Evolutionary conservation across 1,140 invertebrate species (phyloP).

Genomic region (Drosophila nikananu): DNA sequence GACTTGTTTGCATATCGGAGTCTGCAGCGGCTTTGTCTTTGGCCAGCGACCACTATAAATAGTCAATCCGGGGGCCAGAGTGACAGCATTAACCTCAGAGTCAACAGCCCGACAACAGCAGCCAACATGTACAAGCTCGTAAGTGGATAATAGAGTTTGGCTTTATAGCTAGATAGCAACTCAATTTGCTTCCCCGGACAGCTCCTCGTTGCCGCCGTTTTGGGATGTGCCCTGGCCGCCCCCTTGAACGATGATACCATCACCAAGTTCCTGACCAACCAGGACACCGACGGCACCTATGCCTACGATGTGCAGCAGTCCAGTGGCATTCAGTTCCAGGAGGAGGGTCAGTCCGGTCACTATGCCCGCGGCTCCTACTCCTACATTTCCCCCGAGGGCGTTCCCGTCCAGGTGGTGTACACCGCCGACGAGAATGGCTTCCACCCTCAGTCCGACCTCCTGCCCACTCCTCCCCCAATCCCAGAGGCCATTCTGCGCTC

Average conservation of each 20-base stretch:
- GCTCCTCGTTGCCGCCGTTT: constrained; percentile 61
- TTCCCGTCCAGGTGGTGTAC: constrained; percentile 85
- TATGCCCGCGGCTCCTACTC: constrained; percentile 38
- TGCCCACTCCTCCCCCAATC: constrained; percentile 88
- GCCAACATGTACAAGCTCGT: constrained; percentile 68
- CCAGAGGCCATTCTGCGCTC: constrained; percentile 77
- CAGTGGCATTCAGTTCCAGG: constrained; percentile 35
- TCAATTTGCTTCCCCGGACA: constrained; percentile 33
- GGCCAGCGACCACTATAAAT: constrained; percentile 60
- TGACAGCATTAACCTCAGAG: constrained; percentile 45
- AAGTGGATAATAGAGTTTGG: constrained; percentile 35
- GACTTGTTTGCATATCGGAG: constrained; percentile 56
- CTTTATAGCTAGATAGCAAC: constrained; percentile 1
- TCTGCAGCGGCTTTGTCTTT: constrained; percentile 34
- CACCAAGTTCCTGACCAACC: constrained; percentile 41
- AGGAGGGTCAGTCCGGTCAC: constrained; percentile 59
- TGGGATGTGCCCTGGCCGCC: constrained; percentile 48
- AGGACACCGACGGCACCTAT: constrained; percentile 55
- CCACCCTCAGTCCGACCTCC: constrained; percentile 85
- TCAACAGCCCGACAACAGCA: constrained; percentile 36
- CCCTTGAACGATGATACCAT: constrained; percentile 42
- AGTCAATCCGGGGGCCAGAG: constrained; percentile 36
- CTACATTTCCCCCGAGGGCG: constrained; percentile 79
- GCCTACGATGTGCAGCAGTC: constrained; percentile 26
- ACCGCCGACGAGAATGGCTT: constrained; percentile 87